phyloP scores from a whole-genome alignment of 2,797 vertebrate species.

The Diceros bicornis region DNA sequence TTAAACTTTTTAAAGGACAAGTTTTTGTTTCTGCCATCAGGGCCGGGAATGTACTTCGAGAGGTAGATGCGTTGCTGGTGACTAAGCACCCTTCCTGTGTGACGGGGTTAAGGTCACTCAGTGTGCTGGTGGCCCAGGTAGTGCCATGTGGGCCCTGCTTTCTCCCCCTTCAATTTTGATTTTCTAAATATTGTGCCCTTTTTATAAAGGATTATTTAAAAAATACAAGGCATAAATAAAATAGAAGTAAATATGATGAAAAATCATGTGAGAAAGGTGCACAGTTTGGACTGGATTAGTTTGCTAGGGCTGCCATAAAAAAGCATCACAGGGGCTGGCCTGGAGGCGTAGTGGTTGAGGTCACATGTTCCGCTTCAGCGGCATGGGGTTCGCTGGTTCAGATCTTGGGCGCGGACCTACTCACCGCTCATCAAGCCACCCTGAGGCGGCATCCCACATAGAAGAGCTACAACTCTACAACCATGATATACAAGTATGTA shows the following conservation, averaged over 20 bases:
- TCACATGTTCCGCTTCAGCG: no score
- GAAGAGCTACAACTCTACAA: no score
- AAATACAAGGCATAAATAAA: slow-evolving; percentile 30
- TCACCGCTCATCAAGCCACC: no score
- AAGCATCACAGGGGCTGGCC: no score
- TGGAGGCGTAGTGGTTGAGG: no score
- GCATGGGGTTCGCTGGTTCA: no score
- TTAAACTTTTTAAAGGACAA: background rate
- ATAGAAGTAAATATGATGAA: background rate
- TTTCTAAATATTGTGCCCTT: background rate
- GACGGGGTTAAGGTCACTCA: background rate
- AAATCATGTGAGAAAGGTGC: background rate
- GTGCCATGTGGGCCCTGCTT: background rate
- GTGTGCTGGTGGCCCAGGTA: background rate
- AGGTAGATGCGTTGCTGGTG: background rate
- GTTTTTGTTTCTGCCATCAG: background rate
- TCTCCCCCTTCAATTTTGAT: background rate
- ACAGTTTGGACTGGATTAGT: background rate
- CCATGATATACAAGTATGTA: no score
- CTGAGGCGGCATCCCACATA: no score
- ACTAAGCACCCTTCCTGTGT: background rate
- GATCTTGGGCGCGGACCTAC: no score
- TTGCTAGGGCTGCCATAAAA: no score
- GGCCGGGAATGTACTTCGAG: background rate
- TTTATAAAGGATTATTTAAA: background rate